These are phyloP conservation scores for Physeter macrocephalus DNA, from an alignment of 2,113 vertebrate species.

Conservation along the genomic window DNA sequence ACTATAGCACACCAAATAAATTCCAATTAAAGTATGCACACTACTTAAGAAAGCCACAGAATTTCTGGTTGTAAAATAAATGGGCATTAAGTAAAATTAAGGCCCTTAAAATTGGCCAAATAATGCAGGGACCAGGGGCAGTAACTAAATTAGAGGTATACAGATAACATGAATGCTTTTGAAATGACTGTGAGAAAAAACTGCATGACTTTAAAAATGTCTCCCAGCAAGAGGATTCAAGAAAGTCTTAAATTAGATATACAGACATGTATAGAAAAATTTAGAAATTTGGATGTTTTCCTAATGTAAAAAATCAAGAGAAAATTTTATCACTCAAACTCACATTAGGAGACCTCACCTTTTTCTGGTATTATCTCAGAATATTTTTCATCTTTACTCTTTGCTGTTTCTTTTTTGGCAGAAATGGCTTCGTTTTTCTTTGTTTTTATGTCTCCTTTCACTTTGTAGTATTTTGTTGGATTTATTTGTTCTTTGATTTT, in stretches of 20 bases:
- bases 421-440: conserved; percentile 68
- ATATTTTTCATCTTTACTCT: conserved; percentile 67
- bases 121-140: background rate
- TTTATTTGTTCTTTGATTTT: conserved; percentile 51
- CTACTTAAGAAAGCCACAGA: background rate
- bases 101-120: conserved; percentile 14
- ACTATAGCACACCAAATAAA: background rate
- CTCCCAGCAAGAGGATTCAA: background rate
- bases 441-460: conserved; percentile 48
- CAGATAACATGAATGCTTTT: background rate
- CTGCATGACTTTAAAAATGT: background rate
- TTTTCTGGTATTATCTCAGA: conserved; percentile 77
- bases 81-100: conserved; percentile 26
- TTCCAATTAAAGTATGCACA: background rate
- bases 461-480: conserved; percentile 32
- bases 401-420: conserved; percentile 56
- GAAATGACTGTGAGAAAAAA: background rate
- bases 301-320: conserved; percentile 27
- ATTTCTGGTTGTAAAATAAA: conserved; percentile 21
- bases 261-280: background rate
- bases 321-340: conserved; percentile 45
- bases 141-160: background rate
- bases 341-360: conserved; percentile 79
- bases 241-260: background rate
- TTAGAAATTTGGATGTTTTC: conserved; percentile 4